Conservation (phyloP, 2,888 invertebrate species). For the Drosophila melanosoma region DNA sequence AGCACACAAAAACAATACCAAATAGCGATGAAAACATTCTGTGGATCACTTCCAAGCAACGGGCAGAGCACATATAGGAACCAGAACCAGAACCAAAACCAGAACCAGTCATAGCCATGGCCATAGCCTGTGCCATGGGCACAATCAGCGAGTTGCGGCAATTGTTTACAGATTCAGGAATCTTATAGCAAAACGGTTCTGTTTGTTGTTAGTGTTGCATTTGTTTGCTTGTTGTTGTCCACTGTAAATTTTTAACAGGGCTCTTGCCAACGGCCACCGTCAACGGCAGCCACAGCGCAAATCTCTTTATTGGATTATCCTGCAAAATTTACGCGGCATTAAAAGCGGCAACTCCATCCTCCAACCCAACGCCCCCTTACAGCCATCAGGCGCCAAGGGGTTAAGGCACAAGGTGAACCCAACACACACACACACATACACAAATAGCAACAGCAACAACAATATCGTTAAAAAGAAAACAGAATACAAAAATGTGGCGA, state of each 20-base stretch:
- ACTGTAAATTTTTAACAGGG: constrained; percentile 55
- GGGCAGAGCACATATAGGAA: constrained; percentile 5
- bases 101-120: background rate
- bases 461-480: constrained; percentile 2
- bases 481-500: background rate
- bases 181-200: constrained; percentile 33
- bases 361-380: background rate
- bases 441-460: constrained; percentile 19
- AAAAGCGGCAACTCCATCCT: constrained; percentile 62
- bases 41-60: constrained; percentile 12
- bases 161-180: constrained; percentile 65
- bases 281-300: constrained; percentile 71
- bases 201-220: constrained; percentile 29
- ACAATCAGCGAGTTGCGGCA: constrained; percentile 37
- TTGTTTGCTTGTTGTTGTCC: constrained; percentile 49
- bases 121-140: background rate
- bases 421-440: constrained; percentile 15
- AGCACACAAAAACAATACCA: constrained; percentile 11
- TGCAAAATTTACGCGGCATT: constrained; percentile 80
- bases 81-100: background rate
- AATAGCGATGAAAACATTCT: constrained; percentile 32
- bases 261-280: constrained; percentile 58
- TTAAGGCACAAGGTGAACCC: constrained; percentile 67
- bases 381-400: constrained; percentile 53
- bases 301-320: constrained; percentile 81